phyloP scores from a whole-genome alignment of 1,140 invertebrate genomes.

The Chironomus striatipennis region DNA sequence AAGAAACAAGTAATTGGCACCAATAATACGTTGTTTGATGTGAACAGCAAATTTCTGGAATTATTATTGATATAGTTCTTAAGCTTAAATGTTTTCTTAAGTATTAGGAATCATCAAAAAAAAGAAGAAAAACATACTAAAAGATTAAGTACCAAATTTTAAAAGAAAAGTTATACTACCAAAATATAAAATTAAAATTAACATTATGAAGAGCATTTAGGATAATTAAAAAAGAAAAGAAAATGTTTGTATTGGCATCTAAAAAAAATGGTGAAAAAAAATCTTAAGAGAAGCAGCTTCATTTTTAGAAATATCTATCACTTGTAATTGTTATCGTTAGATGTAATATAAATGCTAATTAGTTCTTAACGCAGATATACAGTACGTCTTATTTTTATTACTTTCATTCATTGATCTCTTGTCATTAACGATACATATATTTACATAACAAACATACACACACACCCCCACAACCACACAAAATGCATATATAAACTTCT shows the following conservation, averaged over 20 bases:
- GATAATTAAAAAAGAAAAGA: too few species aligned
- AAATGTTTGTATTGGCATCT: background rate
- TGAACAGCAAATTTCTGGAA: background rate
- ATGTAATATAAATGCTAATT: background rate
- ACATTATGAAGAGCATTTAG: background rate
- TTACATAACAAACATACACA: too few species aligned
- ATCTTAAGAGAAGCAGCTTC: background rate
- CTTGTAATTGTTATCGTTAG: background rate
- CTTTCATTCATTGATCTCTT: background rate
- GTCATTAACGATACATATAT: background rate
- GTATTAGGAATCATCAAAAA: background rate
- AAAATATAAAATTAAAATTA: background rate
- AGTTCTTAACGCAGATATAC: too few species aligned
- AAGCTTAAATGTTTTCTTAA: background rate
- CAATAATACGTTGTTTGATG: too few species aligned
- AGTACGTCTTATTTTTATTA: too few species aligned
- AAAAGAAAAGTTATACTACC: background rate
- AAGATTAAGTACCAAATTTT: constrained; percentile 14
- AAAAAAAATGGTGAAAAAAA: background rate
- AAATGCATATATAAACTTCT: too few species aligned
- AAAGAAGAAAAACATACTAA: background rate
- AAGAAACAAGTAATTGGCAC: too few species aligned
- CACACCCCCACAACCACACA: too few species aligned
- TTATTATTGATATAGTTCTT: constrained; percentile 1
- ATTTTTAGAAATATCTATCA: background rate